Conservation (phyloP, 2,113 vertebrate species). For the Colinus virginianus region DNA sequence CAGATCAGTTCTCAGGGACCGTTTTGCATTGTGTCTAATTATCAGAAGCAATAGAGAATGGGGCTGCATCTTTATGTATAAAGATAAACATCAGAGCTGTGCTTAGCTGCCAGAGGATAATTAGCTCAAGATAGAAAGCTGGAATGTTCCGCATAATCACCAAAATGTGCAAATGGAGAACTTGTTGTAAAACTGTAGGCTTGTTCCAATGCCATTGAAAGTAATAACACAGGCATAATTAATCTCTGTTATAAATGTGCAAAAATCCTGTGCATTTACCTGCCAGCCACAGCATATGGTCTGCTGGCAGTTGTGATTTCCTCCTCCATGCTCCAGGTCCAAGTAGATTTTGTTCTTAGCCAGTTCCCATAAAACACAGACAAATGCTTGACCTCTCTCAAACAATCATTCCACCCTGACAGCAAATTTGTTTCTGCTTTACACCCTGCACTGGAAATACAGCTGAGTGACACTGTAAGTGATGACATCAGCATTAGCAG, state of each 20-base stretch:
- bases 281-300: not conserved
- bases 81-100: not conserved
- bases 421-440: not conserved
- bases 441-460: not conserved
- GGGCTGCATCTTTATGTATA: not conserved
- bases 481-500: not conserved
- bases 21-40: not conserved
- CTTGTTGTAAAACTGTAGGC: not conserved
- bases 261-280: not conserved
- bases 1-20: not conserved
- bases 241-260: not conserved
- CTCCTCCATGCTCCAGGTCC: not conserved
- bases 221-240: not conserved
- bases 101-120: not conserved
- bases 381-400: not conserved
- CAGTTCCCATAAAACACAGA: not conserved
- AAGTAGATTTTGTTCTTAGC: not conserved
- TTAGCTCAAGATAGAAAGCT: not conserved
- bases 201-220: not conserved
- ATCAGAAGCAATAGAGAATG: conserved; percentile 13
- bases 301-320: not conserved
- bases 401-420: not conserved
- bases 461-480: not conserved
- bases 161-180: not conserved
- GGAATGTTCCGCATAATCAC: not conserved